Evolutionary conservation across 2,797 vertebrate species (phyloP).

Genomic region (Macroramphosus scolopax): DNA sequence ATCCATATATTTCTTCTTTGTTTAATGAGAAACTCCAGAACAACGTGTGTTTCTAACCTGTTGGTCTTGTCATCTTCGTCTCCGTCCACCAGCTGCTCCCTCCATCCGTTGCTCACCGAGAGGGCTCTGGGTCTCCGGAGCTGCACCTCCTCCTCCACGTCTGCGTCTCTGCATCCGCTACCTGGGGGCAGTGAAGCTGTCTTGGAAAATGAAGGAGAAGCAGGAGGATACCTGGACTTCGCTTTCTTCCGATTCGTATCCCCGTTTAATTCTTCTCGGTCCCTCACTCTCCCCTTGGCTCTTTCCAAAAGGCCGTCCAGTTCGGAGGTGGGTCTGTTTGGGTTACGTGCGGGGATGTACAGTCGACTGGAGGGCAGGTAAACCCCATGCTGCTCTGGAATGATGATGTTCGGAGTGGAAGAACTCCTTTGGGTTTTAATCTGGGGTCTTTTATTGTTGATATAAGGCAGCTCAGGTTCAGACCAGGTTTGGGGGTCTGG

Average conservation of each 20-base stretch:
- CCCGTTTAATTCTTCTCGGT: constrained; percentile 32
- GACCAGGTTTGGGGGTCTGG: constrained; percentile 52
- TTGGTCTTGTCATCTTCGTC: constrained; percentile 60
- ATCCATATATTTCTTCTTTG: too few relatives aligned
- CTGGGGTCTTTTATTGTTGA: constrained; percentile 33
- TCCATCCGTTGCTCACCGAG: constrained; percentile 60
- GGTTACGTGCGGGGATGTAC: not conserved
- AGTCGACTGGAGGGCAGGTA: too few relatives aligned
- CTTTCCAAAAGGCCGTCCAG: constrained; percentile 68
- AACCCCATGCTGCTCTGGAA: too few relatives aligned
- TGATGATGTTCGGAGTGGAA: constrained; percentile 58
- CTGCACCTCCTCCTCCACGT: constrained; percentile 59
- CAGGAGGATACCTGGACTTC: constrained; percentile 13
- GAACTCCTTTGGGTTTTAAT: constrained; percentile 60
- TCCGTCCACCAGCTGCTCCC: constrained; percentile 71
- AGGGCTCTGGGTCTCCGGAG: constrained; percentile 41
- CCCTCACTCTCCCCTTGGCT: constrained; percentile 62
- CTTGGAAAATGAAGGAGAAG: constrained; percentile 41
- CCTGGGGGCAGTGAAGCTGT: constrained; percentile 45
- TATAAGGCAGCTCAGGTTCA: constrained; percentile 57
- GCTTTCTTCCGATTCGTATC: constrained; percentile 10
- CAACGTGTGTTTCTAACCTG: constrained; percentile 57
- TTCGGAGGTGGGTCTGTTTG: constrained; percentile 29
- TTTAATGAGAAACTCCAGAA: too few relatives aligned
- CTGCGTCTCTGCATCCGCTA: constrained; percentile 54